These are phyloP conservation scores for Syngnathoides biaculeatus DNA, from an alignment of 2,113 vertebrate species.

Conservation along the genomic window DNA sequence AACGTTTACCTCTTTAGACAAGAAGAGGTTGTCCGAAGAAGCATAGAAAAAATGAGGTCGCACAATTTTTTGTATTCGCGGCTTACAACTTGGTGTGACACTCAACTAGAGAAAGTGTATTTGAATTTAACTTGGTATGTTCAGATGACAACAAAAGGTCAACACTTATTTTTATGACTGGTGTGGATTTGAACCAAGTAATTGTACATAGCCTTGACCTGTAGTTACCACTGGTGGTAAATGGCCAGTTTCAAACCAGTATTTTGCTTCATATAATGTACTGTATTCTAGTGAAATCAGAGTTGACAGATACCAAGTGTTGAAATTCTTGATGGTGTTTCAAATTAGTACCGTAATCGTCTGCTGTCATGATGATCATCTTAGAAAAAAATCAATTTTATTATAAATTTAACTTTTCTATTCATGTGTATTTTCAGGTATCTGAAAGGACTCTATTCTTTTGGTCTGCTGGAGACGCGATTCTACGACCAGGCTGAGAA, in stretches of 20 bases:
- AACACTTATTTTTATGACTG: background rate
- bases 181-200: background rate
- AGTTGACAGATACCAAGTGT: too few species aligned
- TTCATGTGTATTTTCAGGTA: slow-evolving; percentile 70
- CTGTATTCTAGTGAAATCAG: too few species aligned
- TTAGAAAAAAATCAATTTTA: background rate
- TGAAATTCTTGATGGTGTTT: background rate
- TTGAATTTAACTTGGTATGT: background rate
- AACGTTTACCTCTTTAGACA: background rate
- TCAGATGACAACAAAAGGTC: background rate
- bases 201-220: background rate
- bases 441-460: slow-evolving; percentile 87
- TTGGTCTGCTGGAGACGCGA: slow-evolving; percentile 88
- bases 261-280: too few species aligned
- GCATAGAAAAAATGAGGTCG: background rate
- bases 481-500: slow-evolving; percentile 84
- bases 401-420: background rate
- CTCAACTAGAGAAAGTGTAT: background rate
- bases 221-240: background rate
- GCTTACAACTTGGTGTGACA: background rate
- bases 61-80: background rate
- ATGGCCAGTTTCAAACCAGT: too few species aligned
- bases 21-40: background rate
- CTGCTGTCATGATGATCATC: background rate
- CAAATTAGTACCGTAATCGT: background rate